Base-by-base conservation (phyloP, 2,888 invertebrate species). In the Tigriopus californicus region DNA sequence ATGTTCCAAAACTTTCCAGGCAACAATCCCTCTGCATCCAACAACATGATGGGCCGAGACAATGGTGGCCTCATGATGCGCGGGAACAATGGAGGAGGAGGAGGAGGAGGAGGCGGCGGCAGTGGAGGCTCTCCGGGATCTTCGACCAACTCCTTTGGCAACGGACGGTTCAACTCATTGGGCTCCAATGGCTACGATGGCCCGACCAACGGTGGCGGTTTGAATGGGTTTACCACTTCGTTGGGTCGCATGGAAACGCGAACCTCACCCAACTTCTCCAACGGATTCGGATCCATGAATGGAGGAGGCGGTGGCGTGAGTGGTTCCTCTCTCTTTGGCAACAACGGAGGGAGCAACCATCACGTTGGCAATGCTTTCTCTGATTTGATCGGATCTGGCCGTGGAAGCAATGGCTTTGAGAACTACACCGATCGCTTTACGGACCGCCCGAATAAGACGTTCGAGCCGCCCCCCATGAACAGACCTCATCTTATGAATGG, bases 401-500 rank as follows among this genome's bases (percentile, higher is more conserved):
- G 20, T 2, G 18, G 20, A 8, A 20, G 20, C 5, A 47, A 47
- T 13, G 25, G 13, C 25, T 52, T 52, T 20, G 52, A 52, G 25
- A 25, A 52, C 22, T 25, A 25, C n/a, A 20, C 52, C 8, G 24
- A 15, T 15, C 15, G 20, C 24, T 52, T 52, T 20, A 33, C 33
- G 33, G 52, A 52, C 33, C 52, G 52, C 13, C 33, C 52, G 15
- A 33, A 33, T 33, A 33, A 33, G 33, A 8, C 4, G 8, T 33
- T 33, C 8, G 33, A 33, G 8, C 2, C 33, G 15, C 22, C 25
- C 13, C 52, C 33, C 11, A 24, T 25, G 24, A 33, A 52, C 13
- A 18, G 33, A 13, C 33, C 52, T 20, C 52, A 52, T 25, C 22
- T 13, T 33, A 52, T 55, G 40, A 55, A 55, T 55, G 55, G 55